These are phyloP conservation scores for Synergus japonicus DNA, from an alignment of 2,888 invertebrate species.

Conservation along the genomic window DNA sequence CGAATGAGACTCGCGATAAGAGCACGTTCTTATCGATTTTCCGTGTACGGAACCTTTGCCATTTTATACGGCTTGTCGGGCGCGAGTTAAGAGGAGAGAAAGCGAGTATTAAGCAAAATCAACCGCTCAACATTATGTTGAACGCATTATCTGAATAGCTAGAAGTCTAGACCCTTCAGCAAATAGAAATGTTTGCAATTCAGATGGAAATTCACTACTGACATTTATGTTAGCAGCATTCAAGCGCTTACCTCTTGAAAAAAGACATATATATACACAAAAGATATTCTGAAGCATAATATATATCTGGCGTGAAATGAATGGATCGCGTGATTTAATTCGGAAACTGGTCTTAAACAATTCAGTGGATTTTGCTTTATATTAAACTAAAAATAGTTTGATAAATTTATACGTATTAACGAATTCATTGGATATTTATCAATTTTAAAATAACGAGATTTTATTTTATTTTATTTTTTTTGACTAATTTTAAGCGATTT, in stretches of 20 bases:
- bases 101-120: neutral
- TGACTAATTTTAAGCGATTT: no score
- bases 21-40: constrained; percentile 37
- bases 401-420: no score
- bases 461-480: no score
- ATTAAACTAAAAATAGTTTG: no score
- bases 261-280: neutral
- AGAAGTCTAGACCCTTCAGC: neutral
- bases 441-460: no score
- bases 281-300: neutral
- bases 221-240: neutral
- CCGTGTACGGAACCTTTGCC: neutral
- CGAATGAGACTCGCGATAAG: constrained; percentile 23
- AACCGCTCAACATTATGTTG: constrained; percentile 7
- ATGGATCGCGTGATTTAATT: no score
- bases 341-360: no score
- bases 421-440: no score
- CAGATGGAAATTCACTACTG: neutral
- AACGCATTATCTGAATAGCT: constrained; percentile 15
- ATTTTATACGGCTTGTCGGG: neutral
- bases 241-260: neutral
- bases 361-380: no score
- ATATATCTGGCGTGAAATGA: no score
- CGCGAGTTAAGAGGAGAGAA: neutral
- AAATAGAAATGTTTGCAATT: neutral